These are phyloP conservation scores for Murina feae DNA, from an alignment of 2,113 vertebrate species.

Conservation along the genomic window DNA sequence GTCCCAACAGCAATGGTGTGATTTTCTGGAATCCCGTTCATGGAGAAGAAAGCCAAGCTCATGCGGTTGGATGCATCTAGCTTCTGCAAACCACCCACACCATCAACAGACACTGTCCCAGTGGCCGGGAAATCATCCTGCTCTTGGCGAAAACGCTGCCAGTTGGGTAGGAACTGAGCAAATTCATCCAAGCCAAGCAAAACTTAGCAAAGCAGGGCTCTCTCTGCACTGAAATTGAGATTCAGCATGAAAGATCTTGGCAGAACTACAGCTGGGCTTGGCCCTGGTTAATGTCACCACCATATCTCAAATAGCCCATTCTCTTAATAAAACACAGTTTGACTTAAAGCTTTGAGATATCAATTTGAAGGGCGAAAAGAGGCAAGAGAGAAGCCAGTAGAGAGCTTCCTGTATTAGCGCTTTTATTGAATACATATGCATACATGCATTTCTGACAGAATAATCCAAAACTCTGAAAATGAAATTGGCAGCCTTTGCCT, in stretches of 20 bases:
- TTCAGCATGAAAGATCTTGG: conserved; percentile 76
- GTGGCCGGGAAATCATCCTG: conserved; percentile 68
- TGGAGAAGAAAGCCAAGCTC: conserved; percentile 66
- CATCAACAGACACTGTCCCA: conserved; percentile 64
- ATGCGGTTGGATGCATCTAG: conserved; percentile 68
- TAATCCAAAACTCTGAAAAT: conserved; percentile 73
- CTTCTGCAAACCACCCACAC: conserved; percentile 76
- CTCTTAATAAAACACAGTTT: conserved; percentile 69
- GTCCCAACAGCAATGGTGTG: neutral
- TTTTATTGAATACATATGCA: conserved; percentile 18
- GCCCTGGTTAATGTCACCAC: conserved; percentile 59
- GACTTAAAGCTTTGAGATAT: conserved; percentile 54
- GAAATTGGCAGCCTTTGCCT: conserved; percentile 77
- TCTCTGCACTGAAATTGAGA: conserved; percentile 72
- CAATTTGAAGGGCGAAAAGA: conserved; percentile 42
- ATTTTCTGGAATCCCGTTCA: conserved; percentile 10
- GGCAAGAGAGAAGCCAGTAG: neutral
- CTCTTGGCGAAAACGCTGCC: conserved; percentile 71
- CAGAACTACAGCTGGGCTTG: conserved; percentile 70
- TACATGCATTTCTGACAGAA: conserved; percentile 66
- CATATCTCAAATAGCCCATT: conserved; percentile 56
- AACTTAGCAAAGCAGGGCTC: conserved; percentile 62
- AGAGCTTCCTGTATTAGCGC: neutral
- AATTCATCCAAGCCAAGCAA: conserved; percentile 79
- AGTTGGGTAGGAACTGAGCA: conserved; percentile 66